phyloP scores from a whole-genome alignment of 2,113 vertebrate species.

The Phrynocephalus versicolor region DNA sequence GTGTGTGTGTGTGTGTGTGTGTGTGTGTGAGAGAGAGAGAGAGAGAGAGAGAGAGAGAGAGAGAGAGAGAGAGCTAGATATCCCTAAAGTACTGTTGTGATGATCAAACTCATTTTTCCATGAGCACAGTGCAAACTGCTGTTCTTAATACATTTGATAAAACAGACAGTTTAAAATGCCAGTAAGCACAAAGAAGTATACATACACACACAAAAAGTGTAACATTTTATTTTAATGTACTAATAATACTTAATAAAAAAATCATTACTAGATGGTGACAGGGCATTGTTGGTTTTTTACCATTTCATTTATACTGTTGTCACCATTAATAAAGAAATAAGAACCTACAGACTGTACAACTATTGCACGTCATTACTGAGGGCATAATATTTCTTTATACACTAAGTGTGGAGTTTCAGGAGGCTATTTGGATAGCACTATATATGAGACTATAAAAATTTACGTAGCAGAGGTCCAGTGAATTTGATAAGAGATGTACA shows the following conservation, averaged over 20 bases:
- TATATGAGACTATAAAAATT: background rate
- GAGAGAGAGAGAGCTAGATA: too few species aligned
- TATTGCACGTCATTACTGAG: background rate
- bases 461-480: background rate
- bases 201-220: background rate
- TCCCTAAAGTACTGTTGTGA: too few species aligned
- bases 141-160: too few species aligned
- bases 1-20: too few species aligned
- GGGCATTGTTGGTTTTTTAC: background rate
- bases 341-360: conserved; percentile 14
- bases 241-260: conserved; percentile 12
- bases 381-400: conserved; percentile 11
- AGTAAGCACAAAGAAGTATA: too few species aligned
- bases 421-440: background rate
- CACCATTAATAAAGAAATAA: conserved; percentile 11
- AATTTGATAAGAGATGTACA: background rate
- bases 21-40: too few species aligned
- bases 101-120: too few species aligned
- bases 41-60: too few species aligned
- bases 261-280: background rate
- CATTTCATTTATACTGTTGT: conserved; percentile 26
- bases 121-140: too few species aligned
- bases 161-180: too few species aligned
- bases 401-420: background rate
- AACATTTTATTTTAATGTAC: conserved; percentile 31